Base-by-base conservation (phyloP, 2,888 invertebrate genomes). In the Ennomos fuscantarius region DNA sequence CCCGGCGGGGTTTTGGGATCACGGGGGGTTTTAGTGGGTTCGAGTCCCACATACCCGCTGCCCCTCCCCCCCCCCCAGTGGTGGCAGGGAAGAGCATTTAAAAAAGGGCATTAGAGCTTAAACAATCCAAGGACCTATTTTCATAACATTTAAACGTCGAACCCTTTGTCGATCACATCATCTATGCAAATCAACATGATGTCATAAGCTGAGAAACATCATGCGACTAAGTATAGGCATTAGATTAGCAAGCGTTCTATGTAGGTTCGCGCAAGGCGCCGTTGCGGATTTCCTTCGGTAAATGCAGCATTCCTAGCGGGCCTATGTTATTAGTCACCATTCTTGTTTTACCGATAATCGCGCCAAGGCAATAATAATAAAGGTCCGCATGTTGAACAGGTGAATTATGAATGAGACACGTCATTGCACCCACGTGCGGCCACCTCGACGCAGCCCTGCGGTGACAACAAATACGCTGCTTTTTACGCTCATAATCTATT, bases 241-340 rank as follows among this genome's bases (percentile, higher is more conserved):
- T 73, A 73, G 73, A 75, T 75, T 73, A 72, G 63, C 73, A 56
- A 48, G 62, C 55, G 57, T 63, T 63, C 69, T 77, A 77, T 76
- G 76, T 81, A 81, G 79, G 81, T 79, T 82, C 76, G 69, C 73
- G 77, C 71, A 72, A 81, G 81, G 84, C 87, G 84, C 86, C 84
- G 74, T 82, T 79, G 86, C 92, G 89, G 89, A 91, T 90, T 89
- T 90, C 91, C 89, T 89, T 84, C 86, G 83, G 75, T 79, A 75
- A 78, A 80, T 86, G 87, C 87, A 84, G 73, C 86, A 91, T 91
- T 87, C 89, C 84, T 70, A 58, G 79, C 87, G 82, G 78, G 81
- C 79, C 84, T 81, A 66, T 55, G 68, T 68, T 69, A 72, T 88
- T 84, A 88, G 82, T 89, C 88, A 89, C 79, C 77, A 72, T 73